Base-by-base conservation (phyloP, 1,140 invertebrate species). In the Drosophila ohnishii region DNA sequence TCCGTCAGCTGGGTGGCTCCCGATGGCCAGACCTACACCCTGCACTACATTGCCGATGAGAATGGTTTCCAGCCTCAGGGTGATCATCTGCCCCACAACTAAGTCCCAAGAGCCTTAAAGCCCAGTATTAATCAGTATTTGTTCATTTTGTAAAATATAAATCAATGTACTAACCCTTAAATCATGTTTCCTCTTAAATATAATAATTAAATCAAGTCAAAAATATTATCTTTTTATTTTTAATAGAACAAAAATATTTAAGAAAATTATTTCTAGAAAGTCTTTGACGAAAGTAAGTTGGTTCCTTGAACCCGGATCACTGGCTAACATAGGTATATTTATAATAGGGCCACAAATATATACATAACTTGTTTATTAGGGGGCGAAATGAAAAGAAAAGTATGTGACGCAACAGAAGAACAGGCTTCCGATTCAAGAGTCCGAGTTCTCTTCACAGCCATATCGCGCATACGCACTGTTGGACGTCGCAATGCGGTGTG, bases 11-110 rank as follows among this genome's bases (percentile, higher is more conserved):
- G 95, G 91, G 92, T 93, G 2, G 94, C 93, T 9, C 93, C 93
- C n/a, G 95, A 96, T 83, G 95, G 95, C 14, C 92, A 93, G 30
- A 92, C 93, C 14, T 93, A 94, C 58, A 92, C 93, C 2, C 91
- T 96, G 11, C 94, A 92, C 40, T 96, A 95, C 89, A 91, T 93
- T 34, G 95, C 95, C 47, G 95, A 96, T 87, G 95, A 96, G 89
- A 95, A 95, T 60, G 96, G 96, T 9, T 96, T 95, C 93, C 94
- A 94, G 60, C 94, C 95, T 11, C 72, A 92, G 63, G 94, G 94
- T 10, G 94, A 92, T 10, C 94, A 95, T 84, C 82, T 95, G 25
- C 90, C 90, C n/a, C 76, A 77, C 28, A 73, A 81, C 48, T 85
- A 53, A 63, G 30, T 14, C 5, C 22, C 39, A 16, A 25, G n/a